These are phyloP conservation scores for Caenorhabditis virilis DNA, from an alignment of 2,888 invertebrate genomes.

Conservation along the genomic window DNA sequence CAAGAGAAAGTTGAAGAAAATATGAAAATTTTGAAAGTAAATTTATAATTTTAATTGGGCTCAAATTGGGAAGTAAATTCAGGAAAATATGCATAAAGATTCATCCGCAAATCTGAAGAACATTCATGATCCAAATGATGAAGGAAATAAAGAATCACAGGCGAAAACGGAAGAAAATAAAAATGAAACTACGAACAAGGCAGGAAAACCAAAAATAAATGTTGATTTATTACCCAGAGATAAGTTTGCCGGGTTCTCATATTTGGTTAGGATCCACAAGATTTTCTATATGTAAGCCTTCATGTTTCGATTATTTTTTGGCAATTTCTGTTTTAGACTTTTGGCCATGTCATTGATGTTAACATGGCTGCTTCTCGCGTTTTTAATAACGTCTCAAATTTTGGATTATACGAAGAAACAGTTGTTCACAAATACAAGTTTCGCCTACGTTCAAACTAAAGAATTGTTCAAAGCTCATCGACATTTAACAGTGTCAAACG, in stretches of 20 bases:
- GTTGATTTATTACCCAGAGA: neutral
- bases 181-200: neutral
- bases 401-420: no score
- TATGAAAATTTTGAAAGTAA: neutral
- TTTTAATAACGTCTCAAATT: no score
- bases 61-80: neutral
- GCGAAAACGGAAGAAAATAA: neutral
- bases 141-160: neutral
- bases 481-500: no score
- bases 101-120: neutral
- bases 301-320: neutral
- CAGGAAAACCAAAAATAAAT: neutral
- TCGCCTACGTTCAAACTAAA: no score
- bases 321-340: no score
- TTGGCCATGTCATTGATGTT: neutral
- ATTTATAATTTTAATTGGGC: neutral
- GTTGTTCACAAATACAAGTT: no score
- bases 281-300: neutral
- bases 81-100: neutral
- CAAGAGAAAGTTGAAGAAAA: neutral
- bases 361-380: neutral
- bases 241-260: conserved; percentile 1
- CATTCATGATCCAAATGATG: no score
- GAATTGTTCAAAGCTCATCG: no score
- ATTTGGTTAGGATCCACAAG: neutral